Conservation (phyloP, 2,113 vertebrate genomes). For the Oreochromis spilurus region DNA sequence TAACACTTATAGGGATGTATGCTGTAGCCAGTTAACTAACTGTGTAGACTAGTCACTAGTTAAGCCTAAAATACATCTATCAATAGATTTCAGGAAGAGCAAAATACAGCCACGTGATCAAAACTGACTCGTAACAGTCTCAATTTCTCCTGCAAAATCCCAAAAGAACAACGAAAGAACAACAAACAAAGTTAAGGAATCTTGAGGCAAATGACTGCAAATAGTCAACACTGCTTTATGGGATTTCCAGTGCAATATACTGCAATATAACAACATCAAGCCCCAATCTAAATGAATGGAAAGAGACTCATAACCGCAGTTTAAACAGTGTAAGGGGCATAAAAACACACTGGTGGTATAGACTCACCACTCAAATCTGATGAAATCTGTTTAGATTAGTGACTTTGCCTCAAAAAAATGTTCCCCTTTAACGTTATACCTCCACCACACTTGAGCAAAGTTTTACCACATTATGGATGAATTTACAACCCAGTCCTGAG, state of each 20-base stretch:
- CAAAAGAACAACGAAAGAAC: not conserved
- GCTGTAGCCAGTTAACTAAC: not conserved
- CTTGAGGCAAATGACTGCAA: not conserved
- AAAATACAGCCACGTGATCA: not conserved
- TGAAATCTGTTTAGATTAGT: not conserved
- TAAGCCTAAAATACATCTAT: not conserved
- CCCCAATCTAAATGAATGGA: not conserved
- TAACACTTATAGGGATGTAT: not conserved
- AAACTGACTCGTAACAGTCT: not conserved
- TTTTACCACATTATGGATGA: not conserved
- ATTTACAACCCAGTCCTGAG: not conserved
- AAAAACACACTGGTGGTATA: not conserved
- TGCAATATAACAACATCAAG: not conserved
- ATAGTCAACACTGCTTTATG: not conserved
- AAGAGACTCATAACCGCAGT: not conserved
- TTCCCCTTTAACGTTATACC: not conserved
- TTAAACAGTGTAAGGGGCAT: not conserved
- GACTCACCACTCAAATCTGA: not conserved
- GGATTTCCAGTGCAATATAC: not conserved
- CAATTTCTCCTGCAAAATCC: not conserved
- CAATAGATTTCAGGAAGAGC: not conserved
- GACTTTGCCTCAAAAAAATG: not conserved
- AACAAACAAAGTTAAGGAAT: not conserved
- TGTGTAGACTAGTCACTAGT: not conserved
- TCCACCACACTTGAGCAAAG: not conserved